Evolutionary conservation across 2,797 vertebrate species (phyloP), one percentile per base, ranked within the genome.

Genomic region (Chelonia mydas): DNA sequence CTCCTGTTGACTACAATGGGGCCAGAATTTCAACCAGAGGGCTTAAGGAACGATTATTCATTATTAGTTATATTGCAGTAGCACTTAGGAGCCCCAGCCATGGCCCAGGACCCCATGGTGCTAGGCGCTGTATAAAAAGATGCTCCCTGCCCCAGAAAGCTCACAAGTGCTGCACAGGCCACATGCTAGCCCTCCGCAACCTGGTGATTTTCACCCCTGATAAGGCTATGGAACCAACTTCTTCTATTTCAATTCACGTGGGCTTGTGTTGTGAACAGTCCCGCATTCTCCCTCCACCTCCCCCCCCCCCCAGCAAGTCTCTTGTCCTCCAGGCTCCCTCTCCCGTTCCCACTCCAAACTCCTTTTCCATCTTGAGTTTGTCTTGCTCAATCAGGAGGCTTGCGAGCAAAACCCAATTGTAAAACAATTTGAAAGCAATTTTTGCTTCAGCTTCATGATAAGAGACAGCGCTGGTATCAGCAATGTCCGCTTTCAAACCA

Each of bases 381-480:
- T 37, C 55, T 81, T 7, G 4, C 84, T 92, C 84, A 72, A 5
- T 82, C 85, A 17, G 88, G 95, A 87, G 86, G 31, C 9, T 83
- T 41, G 31, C 5, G 11, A 82, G 89, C n/a, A 92, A 91, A 96
- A 91, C 72, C 61, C 96, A 54, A 65, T 1, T 78, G 90, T 45
- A 87, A 94, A 97, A 96, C 86, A 83, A 90, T 95, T 93, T 28
- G 50, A 84, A 90, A 95, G 95, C 83, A 83, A 89, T 96, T 97
- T 72, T 89, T 85, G 85, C 94, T 81, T 84, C 74, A 95, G 92
- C 81, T 82, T 94, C 7, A 0, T 77, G 95, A 50, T 80, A 88
- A 95, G 95, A 96, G 82, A 61, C 83, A 87, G 76, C n/a, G 57
- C 45, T 76, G 1, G 9, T 50, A 28, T 12, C 72, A 31, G 76